Evolutionary conservation across 2,888 invertebrate genomes (phyloP).

Genomic region (Anaspis maculata): DNA sequence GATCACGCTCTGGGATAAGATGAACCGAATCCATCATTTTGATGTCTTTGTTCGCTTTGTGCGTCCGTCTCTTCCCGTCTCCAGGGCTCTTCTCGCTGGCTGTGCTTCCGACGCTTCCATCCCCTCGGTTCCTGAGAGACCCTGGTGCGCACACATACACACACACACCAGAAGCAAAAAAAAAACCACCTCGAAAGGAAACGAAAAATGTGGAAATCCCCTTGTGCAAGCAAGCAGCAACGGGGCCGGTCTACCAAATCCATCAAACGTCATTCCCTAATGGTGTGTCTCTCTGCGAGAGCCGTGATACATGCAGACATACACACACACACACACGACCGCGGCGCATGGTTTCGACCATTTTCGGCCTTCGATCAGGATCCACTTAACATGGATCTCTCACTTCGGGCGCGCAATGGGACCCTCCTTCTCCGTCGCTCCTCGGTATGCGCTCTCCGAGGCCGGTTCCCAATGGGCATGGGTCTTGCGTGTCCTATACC

Average conservation of each 20-base stretch:
- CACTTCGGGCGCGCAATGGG: too few species aligned
- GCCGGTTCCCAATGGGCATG: too few species aligned
- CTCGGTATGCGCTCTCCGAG: too few species aligned
- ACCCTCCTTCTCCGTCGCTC: too few species aligned
- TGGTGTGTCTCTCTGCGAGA: conserved; percentile 32
- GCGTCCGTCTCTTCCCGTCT: too few species aligned
- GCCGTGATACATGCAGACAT: conserved; percentile 27
- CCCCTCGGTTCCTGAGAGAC: too few species aligned
- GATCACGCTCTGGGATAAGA: conserved; percentile 46
- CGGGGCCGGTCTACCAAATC: conserved; percentile 36
- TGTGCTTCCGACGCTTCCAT: conserved; percentile 28
- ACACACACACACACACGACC: conserved; percentile 18
- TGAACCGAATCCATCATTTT: conserved; percentile 47
- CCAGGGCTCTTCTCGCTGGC: too few species aligned
- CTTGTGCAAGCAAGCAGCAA: too few species aligned
- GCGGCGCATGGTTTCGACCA: conserved; percentile 16
- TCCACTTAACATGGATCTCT: conserved; percentile 5
- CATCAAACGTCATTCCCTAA: conserved; percentile 40
- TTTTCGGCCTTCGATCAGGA: conserved; percentile 15
- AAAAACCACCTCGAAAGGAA: conserved; percentile 36
- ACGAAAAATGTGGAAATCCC: conserved; percentile 40
- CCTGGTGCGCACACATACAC: too few species aligned
- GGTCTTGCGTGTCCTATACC: too few species aligned
- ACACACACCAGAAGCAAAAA: too few species aligned
- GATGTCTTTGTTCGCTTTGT: conserved; percentile 45